Evolutionary conservation across 2,113 vertebrate genomes (phyloP).

Genomic region (Speoplatyrhinus poulsoni): DNA sequence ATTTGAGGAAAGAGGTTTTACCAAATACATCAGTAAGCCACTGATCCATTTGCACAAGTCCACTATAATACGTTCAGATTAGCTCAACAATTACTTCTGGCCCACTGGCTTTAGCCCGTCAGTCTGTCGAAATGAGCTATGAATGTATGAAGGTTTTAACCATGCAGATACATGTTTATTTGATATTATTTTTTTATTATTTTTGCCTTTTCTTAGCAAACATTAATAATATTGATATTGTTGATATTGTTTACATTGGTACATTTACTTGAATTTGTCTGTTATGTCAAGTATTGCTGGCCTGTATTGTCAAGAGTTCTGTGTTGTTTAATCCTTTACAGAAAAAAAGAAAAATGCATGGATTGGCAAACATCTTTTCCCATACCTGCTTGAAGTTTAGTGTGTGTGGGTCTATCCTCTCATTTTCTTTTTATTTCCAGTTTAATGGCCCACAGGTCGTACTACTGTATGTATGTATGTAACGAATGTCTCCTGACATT

Average conservation of each 20-base stretch:
- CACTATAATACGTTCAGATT: slow-evolving; percentile 45
- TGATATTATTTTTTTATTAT: slow-evolving; percentile 24
- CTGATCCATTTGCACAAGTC: slow-evolving; percentile 45
- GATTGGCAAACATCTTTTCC: slow-evolving; percentile 70
- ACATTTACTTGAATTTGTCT: slow-evolving; percentile 72
- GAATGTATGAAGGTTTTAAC: slow-evolving; percentile 74
- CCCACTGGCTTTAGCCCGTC: slow-evolving; percentile 56
- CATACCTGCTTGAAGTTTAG: slow-evolving; percentile 68
- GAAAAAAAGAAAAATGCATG: slow-evolving; percentile 67
- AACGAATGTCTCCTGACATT: slow-evolving; percentile 40
- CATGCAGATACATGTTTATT: slow-evolving; percentile 46
- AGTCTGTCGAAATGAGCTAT: slow-evolving; percentile 58
- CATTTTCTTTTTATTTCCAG: slow-evolving; percentile 48
- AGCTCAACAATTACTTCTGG: slow-evolving; percentile 48
- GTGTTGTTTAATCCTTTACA: slow-evolving; percentile 68
- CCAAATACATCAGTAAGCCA: slow-evolving; percentile 54
- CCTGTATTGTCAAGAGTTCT: slow-evolving; percentile 69
- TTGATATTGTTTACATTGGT: slow-evolving; percentile 59
- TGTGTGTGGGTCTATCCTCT: slow-evolving; percentile 59
- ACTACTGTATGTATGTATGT: slow-evolving; percentile 26
- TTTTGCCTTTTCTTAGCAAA: slow-evolving; percentile 56
- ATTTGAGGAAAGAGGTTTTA: slow-evolving; percentile 50
- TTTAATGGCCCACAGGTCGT: slow-evolving; percentile 32
- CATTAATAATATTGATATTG: slow-evolving; percentile 13
- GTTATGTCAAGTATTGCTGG: slow-evolving; percentile 65